These are phyloP conservation scores for Trichogramma pretiosum DNA, from an alignment of 1,140 invertebrate genomes.

Conservation along the genomic window DNA sequence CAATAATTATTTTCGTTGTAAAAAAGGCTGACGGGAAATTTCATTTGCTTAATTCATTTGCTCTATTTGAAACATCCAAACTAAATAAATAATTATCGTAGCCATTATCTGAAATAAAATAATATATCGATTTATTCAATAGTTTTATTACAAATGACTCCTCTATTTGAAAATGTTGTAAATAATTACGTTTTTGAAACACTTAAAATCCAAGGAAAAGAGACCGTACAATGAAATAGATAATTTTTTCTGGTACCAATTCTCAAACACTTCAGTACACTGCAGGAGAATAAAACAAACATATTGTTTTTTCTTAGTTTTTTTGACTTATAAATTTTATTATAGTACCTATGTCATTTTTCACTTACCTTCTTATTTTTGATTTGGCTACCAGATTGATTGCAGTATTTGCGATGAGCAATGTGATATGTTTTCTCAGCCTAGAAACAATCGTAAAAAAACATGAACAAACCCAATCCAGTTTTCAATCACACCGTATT, in stretches of 20 bases:
- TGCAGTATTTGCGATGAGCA: too few species aligned
- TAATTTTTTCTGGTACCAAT: background rate
- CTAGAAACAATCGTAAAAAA: too few species aligned
- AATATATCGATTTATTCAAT: background rate
- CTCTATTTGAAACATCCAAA: constrained; percentile 4
- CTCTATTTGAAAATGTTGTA: background rate
- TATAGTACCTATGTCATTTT: background rate
- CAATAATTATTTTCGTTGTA: background rate
- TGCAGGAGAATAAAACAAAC: background rate
- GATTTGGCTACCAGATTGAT: too few species aligned
- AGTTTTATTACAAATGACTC: background rate
- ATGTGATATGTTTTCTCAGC: too few species aligned
- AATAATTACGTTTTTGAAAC: background rate
- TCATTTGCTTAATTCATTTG: background rate
- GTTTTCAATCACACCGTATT: too few species aligned
- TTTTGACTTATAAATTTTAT: background rate
- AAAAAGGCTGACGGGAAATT: background rate
- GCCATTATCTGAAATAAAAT: background rate
- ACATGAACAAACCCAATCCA: too few species aligned
- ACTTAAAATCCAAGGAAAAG: background rate
- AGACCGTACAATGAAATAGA: background rate
- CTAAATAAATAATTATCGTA: background rate
- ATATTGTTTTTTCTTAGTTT: background rate
- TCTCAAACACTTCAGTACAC: background rate
- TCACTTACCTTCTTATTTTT: background rate